These are phyloP conservation scores for Hyppa rectilinea DNA, from an alignment of 2,888 invertebrate species.

Conservation along the genomic window DNA sequence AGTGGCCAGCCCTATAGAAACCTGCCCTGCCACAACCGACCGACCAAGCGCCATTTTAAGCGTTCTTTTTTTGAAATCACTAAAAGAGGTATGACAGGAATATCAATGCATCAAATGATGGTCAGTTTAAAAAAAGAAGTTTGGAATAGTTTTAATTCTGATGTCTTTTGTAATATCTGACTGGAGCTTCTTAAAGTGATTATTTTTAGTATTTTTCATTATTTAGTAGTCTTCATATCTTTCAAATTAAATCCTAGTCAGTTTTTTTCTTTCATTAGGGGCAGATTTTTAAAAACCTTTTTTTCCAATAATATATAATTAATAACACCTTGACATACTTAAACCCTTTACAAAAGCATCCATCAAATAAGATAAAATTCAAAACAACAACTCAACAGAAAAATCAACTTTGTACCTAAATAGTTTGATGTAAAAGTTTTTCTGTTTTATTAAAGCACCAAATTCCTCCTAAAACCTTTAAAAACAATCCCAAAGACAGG, in stretches of 20 bases:
- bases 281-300: not conserved
- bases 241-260: not conserved
- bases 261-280: not conserved
- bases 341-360: not conserved
- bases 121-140: constrained; percentile 34
- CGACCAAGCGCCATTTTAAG: constrained; percentile 42
- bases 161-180: constrained; percentile 21
- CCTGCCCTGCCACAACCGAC: constrained; percentile 82
- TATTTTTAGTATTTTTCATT: not conserved
- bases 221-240: not conserved
- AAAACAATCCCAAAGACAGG: not conserved
- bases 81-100: constrained; percentile 57
- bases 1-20: constrained; percentile 45
- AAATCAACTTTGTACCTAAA: not conserved
- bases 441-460: not conserved
- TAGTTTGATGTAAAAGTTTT: not conserved
- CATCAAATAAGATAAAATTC: too few species aligned
- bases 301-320: not conserved
- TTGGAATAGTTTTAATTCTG: constrained; percentile 32
- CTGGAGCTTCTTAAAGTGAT: not conserved
- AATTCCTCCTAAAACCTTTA: not conserved
- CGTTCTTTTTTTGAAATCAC: constrained; percentile 62
- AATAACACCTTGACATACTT: not conserved
- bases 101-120: constrained; percentile 47
- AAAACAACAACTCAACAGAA: too few species aligned